A percentile compares a stretch with the other conserved stretches of the same genome.
Evolutionary conservation across 2,113 vertebrate genomes (phyloP).

Genomic region (Porphyrio hochstetteri): DNA sequence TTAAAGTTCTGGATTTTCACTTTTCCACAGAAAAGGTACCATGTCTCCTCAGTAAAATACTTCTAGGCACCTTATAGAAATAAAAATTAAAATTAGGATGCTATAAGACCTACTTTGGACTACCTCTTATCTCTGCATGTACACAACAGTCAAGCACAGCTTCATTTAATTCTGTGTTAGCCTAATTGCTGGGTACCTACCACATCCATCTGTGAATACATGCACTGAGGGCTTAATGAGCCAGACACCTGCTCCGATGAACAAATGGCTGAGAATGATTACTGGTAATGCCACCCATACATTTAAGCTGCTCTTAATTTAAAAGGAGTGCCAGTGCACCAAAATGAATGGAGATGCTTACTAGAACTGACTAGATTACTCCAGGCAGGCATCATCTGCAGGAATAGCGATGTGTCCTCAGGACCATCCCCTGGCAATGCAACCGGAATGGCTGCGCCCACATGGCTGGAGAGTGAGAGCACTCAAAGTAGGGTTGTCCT

Average conservation of each 20-base stretch:
- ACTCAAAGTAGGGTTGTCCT: background rate
- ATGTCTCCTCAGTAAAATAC: background rate
- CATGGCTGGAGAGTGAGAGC: background rate
- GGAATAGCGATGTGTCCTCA: accelerated
- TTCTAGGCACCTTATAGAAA: background rate
- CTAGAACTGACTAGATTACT: background rate
- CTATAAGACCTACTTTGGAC: background rate
- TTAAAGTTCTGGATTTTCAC: background rate
- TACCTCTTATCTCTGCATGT: background rate
- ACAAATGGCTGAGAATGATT: constrained; percentile 2
- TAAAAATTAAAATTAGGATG: constrained; percentile 16
- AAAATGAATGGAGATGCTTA: background rate
- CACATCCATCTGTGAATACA: constrained; percentile 8
- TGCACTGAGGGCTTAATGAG: constrained; percentile 5
- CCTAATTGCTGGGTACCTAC: constrained; percentile 51
- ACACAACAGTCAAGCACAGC: background rate
- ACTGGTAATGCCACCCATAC: background rate
- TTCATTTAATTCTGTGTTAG: background rate
- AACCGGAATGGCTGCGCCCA: background rate
- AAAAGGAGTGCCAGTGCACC: background rate
- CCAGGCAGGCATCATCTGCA: background rate
- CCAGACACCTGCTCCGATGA: constrained; percentile 32
- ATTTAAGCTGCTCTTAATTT: background rate
- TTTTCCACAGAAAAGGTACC: background rate
- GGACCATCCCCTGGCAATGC: background rate